phyloP scores from a whole-genome alignment of 2,888 invertebrate species.

The Lapara coniferarum region DNA sequence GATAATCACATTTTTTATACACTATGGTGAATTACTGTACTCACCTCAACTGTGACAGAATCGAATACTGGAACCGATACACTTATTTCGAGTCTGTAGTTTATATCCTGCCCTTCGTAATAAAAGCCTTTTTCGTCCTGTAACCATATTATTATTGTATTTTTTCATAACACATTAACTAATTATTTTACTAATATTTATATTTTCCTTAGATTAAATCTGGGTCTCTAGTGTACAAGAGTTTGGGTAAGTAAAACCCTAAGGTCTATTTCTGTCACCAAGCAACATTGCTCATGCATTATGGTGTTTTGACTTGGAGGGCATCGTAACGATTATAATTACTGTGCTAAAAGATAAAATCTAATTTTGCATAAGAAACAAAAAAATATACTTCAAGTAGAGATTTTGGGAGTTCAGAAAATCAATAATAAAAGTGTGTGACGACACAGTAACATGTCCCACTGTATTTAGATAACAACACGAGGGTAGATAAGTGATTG shows the following conservation, averaged over 20 bases:
- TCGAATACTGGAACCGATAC: constrained; percentile 76
- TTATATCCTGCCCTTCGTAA: constrained; percentile 67
- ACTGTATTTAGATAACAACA: not conserved
- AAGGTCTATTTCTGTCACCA: no score
- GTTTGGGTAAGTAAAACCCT: no score
- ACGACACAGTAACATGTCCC: not conserved
- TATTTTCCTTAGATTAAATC: no score
- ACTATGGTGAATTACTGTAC: constrained; percentile 12
- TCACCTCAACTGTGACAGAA: constrained; percentile 63
- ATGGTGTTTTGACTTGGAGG: no score
- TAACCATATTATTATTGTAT: constrained; percentile 32
- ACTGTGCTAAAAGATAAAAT: no score
- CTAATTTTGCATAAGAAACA: not conserved
- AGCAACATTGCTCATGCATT: no score
- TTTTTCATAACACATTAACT: no score
- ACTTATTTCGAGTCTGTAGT: constrained; percentile 71
- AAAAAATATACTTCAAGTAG: not conserved
- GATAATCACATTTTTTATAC: not conserved
- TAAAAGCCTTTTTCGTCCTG: constrained; percentile 70
- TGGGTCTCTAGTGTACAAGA: no score
- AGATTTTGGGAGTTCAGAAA: not conserved
- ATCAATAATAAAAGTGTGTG: not conserved
- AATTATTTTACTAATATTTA: no score
- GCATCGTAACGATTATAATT: no score
- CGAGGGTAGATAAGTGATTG: not conserved